A percentile compares a stretch with the other conserved stretches of the same genome.
Evolutionary conservation across 2,888 invertebrate species (phyloP).

Genomic region (Hypomecis atomaria): DNA sequence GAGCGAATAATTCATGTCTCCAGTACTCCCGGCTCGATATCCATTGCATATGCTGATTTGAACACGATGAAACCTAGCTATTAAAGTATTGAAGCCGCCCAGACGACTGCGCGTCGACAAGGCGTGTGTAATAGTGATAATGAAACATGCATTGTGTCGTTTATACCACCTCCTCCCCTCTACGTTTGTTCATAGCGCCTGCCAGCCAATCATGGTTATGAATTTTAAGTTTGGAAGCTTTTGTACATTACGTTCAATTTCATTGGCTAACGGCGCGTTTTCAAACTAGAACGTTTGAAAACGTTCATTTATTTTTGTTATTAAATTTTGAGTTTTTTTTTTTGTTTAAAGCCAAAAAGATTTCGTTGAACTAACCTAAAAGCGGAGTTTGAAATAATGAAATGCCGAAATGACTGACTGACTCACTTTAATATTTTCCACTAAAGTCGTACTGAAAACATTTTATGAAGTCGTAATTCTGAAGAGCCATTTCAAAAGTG

Average conservation of each 20-base stretch:
- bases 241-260: not conserved
- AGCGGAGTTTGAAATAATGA: too few relatives aligned
- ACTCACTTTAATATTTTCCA: slow-evolving; percentile 4
- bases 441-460: slow-evolving; percentile 10
- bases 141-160: slow-evolving; percentile 67
- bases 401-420: not conserved
- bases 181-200: slow-evolving; percentile 38
- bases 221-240: slow-evolving; percentile 62
- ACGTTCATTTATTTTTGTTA: too few relatives aligned
- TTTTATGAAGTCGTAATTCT: slow-evolving; percentile 11
- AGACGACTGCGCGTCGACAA: slow-evolving; percentile 65
- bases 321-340: too few relatives aligned
- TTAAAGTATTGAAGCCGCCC: slow-evolving; percentile 41
- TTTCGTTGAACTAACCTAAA: too few relatives aligned
- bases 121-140: slow-evolving; percentile 65
- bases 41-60: slow-evolving; percentile 73
- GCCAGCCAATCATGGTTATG: slow-evolving; percentile 62
- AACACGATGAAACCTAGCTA: slow-evolving; percentile 60
- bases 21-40: slow-evolving; percentile 58
- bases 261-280: too few relatives aligned
- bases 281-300: too few relatives aligned
- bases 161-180: slow-evolving; percentile 50
- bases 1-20: slow-evolving; percentile 39
- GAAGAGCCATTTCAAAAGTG: slow-evolving; percentile 1
- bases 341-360: too few relatives aligned